These are phyloP conservation scores for Bellardia pandia DNA, from an alignment of 2,888 invertebrate species.

Conservation along the genomic window DNA sequence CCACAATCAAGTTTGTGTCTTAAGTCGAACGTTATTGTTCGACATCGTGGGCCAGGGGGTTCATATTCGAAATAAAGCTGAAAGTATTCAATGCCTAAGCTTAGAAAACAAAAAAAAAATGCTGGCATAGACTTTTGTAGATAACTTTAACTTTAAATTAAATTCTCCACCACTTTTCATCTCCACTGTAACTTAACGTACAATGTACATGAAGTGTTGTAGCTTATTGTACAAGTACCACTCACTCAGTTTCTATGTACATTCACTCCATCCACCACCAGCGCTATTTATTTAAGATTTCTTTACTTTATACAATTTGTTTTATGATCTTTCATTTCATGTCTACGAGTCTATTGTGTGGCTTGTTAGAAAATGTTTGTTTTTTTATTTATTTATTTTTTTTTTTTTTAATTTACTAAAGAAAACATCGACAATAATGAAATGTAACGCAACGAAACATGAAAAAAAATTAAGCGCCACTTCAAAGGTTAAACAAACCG, in stretches of 20 bases:
- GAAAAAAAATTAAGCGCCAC: slow-evolving; percentile 69
- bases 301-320: slow-evolving; percentile 45
- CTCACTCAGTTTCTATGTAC: slow-evolving; percentile 5
- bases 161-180: neutral
- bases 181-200: neutral
- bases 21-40: too few relatives aligned
- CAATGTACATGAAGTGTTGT: neutral
- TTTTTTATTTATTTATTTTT: neutral
- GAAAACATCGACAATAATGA: slow-evolving; percentile 27
- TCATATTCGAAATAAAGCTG: too few relatives aligned
- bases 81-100: too few relatives aligned
- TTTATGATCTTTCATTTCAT: slow-evolving; percentile 57
- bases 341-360: slow-evolving; percentile 25
- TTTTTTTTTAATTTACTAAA: neutral
- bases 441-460: slow-evolving; percentile 48
- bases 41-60: too few relatives aligned
- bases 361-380: slow-evolving; percentile 61
- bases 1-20: too few relatives aligned
- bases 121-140: too few relatives aligned
- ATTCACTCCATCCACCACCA: slow-evolving; percentile 11
- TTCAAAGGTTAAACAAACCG: slow-evolving; percentile 65
- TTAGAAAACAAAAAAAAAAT: too few relatives aligned
- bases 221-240: slow-evolving; percentile 19
- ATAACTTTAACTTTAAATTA: too few relatives aligned
- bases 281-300: slow-evolving; percentile 52